Evolutionary conservation across 2,113 vertebrate genomes (phyloP), one percentile per base, ranked within the genome.

Genomic region (Mystacornis crossleyi): DNA sequence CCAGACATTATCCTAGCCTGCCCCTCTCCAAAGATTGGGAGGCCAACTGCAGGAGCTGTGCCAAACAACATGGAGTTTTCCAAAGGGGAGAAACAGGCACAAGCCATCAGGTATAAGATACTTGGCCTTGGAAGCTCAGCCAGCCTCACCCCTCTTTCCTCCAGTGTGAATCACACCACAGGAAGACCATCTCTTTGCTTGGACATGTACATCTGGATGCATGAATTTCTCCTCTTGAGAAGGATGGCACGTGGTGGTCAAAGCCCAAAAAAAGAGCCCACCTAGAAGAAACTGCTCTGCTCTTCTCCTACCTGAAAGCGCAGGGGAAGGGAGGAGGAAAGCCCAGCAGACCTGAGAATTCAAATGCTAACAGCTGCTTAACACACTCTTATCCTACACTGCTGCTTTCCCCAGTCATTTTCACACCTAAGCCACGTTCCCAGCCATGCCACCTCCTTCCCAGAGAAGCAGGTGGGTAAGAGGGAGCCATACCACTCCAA

Each of bases 401-500:
- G 20, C 23, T 43, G 29, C 47, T 70, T n/a, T 73, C 34, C 55
- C 33, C 47, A 50, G 26, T 7, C 34, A 45, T 69, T 57, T 66
- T 23, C 53, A 58, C 60, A n/a, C 18, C 21, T 50, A 5, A 89
- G 54, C 55, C 25, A 11, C 1, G 11, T 19, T 79, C 84, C 60
- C 84, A 81, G 77, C 10, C 65, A 45, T 17, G 28, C 26, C 50
- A 62, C 2, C 54, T 43, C 77, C 42, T 31, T 57, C 84, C 80
- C 61, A 81, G 61, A 74, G 65, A 50, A 79, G 53, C 34, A 74
- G 36, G 14, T 3, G 40, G 4, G 36, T 26, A 43, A 54, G 57
- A 89, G 28, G 57, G 36, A 95, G 38, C 81, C 98, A 9, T 96
- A 99, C 98, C 98, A 98, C 98, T 92, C 98, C 98, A 3, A 99